Base-by-base conservation (phyloP, 1,140 invertebrate species). In the Chionoecetes opilio region DNA sequence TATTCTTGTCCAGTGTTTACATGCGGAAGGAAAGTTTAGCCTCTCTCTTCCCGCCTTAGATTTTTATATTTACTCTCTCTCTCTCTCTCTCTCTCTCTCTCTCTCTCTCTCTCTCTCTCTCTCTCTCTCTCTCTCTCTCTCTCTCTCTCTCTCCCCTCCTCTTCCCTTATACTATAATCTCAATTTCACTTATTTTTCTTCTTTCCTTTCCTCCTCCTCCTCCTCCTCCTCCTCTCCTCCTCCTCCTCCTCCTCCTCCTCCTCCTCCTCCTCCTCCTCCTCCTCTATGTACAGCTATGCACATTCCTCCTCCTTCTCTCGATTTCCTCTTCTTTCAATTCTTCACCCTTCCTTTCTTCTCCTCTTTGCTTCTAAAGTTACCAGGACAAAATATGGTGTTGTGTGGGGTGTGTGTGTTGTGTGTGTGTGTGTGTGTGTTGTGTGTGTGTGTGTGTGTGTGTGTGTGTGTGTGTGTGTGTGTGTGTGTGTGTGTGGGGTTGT, bases 241-340 rank as follows among this genome's bases (percentile, higher is more conserved):
- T 63, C n/a, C 29, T n/a, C 46, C n/a, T 34, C 32, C 32, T 75
- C 32, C 89, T 26, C 29, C 46, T n/a, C 53, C 90, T 29, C 88
- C 88, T 91, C 88, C 41, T 38, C 88, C 88, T 91, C 88, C 88
- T 53, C 41, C 88, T 53, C 29, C 34, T 90, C 38, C 88, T 38
- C 88, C 34, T n/a, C n/a, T n/a, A n/a, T n/a, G n/a, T n/a, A n/a
- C n/a, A n/a, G n/a, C n/a, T n/a, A n/a, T n/a, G n/a, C n/a, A n/a
- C n/a, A n/a, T n/a, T 46, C 38, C 88, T 46, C n/a, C 34, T 90
- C 38, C 88, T 38, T 37, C 34, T 90, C 37, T n/a, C n/a, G n/a
- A n/a, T n/a, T 46, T 46, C 34, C 37, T 38, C 53, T 53, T 46
- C 38, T n/a, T 53, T 26, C 53, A 75, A 32, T 75, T 53, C 11